These are phyloP conservation scores for Chironomus tentans DNA, from an alignment of 2,888 invertebrate species.

Conservation along the genomic window DNA sequence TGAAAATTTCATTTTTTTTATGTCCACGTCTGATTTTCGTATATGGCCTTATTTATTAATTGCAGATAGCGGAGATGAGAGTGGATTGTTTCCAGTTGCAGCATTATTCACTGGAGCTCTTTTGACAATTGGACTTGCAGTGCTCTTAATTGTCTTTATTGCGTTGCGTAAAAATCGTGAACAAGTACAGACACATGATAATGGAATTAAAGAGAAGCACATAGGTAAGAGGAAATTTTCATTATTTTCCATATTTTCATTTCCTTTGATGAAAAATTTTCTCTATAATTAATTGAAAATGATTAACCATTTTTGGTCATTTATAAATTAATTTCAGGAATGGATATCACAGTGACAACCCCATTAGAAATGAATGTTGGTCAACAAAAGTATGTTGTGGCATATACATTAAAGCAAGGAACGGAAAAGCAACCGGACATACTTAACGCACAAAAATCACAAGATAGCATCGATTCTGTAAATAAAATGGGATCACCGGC, in stretches of 20 bases:
- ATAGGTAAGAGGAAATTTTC: conserved; percentile 35
- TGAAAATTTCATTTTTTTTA: no score
- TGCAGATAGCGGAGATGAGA: conserved; percentile 57
- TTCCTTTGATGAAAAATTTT: no score
- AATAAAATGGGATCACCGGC: conserved; percentile 21
- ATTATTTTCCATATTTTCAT: neutral
- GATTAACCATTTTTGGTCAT: no score
- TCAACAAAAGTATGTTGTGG: conserved; percentile 74
- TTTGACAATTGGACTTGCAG: conserved; percentile 54
- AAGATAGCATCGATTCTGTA: conserved; percentile 10
- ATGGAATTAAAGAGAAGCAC: conserved; percentile 44
- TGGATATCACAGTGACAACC: conserved; percentile 45
- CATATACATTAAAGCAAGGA: conserved; percentile 73
- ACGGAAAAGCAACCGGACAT: conserved; percentile 68
- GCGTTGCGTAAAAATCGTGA: conserved; percentile 52
- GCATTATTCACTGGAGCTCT: conserved; percentile 57
- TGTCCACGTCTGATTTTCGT: no score
- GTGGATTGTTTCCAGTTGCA: conserved; percentile 63
- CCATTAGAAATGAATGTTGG: conserved; percentile 70
- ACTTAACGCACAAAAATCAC: conserved; percentile 60
- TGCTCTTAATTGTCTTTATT: conserved; percentile 54
- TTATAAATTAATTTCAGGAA: conserved; percentile 33
- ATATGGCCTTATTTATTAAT: no score
- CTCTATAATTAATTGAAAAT: no score
- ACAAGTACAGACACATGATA: conserved; percentile 47